Percentiles rank a stretch among this genome's conserved stretches.
Conservation (phyloP, 2,113 vertebrate species). For the Coptodon bakossiorum region DNA sequence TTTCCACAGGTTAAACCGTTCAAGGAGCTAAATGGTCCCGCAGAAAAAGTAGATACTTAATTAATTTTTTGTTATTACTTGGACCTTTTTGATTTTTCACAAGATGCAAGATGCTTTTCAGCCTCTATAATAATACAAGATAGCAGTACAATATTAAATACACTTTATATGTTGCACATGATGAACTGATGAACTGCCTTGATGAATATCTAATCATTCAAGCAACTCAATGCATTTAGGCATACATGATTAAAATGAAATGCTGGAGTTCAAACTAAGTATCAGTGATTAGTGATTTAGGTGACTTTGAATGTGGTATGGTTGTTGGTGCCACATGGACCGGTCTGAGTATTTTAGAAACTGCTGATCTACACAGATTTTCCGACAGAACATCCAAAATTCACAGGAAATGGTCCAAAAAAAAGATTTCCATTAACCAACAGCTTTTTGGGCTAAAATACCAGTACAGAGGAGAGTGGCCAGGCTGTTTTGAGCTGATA, state of each 20-base stretch:
- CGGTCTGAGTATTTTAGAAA: not conserved
- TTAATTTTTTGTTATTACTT: not conserved
- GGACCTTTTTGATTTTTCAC: not conserved
- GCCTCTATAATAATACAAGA: not conserved
- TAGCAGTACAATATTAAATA: not conserved
- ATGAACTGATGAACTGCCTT: not conserved
- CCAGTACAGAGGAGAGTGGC: not conserved
- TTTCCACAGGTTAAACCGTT: slow-evolving; percentile 9
- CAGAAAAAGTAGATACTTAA: not conserved
- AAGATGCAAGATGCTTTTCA: not conserved
- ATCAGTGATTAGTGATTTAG: not conserved
- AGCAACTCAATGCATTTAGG: not conserved
- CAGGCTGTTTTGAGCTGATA: not conserved
- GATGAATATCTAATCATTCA: not conserved
- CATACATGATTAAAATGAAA: not conserved
- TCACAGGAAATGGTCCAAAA: not conserved
- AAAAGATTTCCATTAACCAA: not conserved
- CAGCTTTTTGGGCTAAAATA: not conserved
- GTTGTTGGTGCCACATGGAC: not conserved
- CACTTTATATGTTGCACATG: not conserved
- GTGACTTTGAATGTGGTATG: not conserved
- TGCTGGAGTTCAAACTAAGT: not conserved
- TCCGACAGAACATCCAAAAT: not conserved
- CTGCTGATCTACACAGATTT: not conserved
- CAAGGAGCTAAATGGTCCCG: not conserved